These are phyloP conservation scores for Ancistrus triradiatus DNA, from an alignment of 2,113 vertebrate species.

Conservation along the genomic window DNA sequence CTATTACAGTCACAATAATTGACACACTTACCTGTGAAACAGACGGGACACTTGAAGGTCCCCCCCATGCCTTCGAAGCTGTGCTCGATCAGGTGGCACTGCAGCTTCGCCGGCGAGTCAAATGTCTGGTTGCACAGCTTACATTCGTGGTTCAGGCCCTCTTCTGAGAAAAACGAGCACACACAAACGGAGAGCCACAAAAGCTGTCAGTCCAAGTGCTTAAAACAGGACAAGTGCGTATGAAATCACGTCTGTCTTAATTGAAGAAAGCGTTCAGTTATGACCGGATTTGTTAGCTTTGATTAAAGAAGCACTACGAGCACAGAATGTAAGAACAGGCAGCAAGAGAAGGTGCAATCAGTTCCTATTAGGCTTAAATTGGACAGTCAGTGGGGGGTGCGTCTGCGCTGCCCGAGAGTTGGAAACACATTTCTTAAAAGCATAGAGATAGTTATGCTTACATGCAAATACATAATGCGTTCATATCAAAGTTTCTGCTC, in stretches of 20 bases:
- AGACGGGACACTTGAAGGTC: conserved; percentile 98
- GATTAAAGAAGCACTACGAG: conserved; percentile 36
- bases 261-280: neutral
- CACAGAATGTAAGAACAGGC: conserved; percentile 45
- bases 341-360: conserved; percentile 54
- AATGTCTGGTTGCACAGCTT: conserved; percentile 98
- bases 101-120: conserved; percentile 97
- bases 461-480: too few species aligned
- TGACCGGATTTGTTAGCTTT: conserved; percentile 33
- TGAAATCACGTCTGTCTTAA: neutral
- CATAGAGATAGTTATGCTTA: too few species aligned
- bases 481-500: too few species aligned
- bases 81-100: conserved; percentile 98
- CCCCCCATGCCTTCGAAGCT: conserved; percentile 99
- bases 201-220: conserved; percentile 1
- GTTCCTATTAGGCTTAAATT: conserved; percentile 58
- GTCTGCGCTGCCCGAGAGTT: neutral
- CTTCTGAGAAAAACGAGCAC: conserved; percentile 71
- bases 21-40: conserved; percentile 86
- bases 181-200: neutral
- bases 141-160: conserved; percentile 97
- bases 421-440: too few species aligned
- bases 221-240: neutral
- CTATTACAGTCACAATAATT: too few species aligned
- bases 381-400: conserved; percentile 46